These are phyloP conservation scores for Oenanthe oenanthe DNA, from an alignment of 2,113 vertebrate species.

Conservation along the genomic window DNA sequence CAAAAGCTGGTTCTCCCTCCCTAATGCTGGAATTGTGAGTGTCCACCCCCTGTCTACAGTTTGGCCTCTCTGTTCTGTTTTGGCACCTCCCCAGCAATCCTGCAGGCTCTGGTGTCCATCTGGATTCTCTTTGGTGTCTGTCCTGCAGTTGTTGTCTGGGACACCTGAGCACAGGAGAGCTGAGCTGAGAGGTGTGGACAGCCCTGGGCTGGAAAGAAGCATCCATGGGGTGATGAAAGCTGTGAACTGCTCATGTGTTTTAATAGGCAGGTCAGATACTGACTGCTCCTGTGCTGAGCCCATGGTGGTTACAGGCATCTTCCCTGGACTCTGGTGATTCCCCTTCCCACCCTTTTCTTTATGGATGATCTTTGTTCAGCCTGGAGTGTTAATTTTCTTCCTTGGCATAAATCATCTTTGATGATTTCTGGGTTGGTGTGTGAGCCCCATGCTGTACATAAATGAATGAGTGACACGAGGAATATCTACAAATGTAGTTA, in stretches of 20 bases:
- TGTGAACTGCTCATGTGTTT: neutral
- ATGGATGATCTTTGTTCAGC: neutral
- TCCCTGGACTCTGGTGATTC: neutral
- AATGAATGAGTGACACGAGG: slow-evolving; percentile 77
- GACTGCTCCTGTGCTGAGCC: neutral
- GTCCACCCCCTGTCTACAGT: neutral
- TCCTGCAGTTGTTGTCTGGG: neutral
- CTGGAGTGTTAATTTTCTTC: slow-evolving; percentile 18
- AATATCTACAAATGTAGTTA: slow-evolving; percentile 82
- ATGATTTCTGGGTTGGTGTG: slow-evolving; percentile 64
- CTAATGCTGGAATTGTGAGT: neutral
- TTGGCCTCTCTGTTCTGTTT: neutral
- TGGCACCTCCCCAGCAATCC: neutral
- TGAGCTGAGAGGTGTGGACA: neutral
- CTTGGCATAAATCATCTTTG: slow-evolving; percentile 31
- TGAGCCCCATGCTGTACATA: slow-evolving; percentile 82
- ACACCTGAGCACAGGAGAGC: neutral
- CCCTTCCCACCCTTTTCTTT: neutral
- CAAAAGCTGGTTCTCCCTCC: neutral
- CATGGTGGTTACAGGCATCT: neutral
- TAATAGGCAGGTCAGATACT: neutral
- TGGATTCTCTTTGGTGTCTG: neutral
- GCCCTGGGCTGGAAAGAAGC: neutral
- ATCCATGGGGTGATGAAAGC: neutral
- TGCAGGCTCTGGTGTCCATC: neutral